A percentile compares a stretch with the other conserved stretches of the same genome.
These are phyloP conservation scores for Lamprotornis superbus DNA, from an alignment of 2,113 vertebrate species.

Conservation along the genomic window DNA sequence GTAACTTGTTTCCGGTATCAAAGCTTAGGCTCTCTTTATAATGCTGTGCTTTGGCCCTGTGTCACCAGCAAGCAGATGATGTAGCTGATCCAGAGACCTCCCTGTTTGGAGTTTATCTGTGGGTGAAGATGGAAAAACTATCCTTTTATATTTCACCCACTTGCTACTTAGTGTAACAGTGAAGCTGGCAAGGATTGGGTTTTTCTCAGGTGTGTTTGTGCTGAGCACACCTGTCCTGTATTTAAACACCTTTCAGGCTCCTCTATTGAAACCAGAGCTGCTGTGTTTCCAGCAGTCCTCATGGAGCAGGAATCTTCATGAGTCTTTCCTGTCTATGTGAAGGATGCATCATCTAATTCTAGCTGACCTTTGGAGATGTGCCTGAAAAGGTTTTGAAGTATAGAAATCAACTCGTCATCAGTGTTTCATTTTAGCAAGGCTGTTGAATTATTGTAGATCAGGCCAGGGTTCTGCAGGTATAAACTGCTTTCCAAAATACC, in stretches of 20 bases:
- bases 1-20: neutral
- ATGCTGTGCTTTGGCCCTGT: neutral
- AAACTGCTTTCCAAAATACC: neutral
- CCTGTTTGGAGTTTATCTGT: neutral
- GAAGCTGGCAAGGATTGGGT: neutral
- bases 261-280: neutral
- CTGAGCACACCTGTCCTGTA: constrained; percentile 7
- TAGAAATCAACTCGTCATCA: neutral
- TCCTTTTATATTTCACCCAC: neutral
- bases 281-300: neutral
- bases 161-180: neutral
- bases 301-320: neutral
- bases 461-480: neutral
- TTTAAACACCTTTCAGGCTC: neutral
- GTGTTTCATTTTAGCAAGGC: constrained; percentile 20
- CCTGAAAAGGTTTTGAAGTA: neutral
- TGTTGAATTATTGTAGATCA: neutral
- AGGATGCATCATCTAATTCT: neutral
- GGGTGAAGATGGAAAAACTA: neutral
- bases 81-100: neutral
- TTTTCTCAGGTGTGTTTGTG: neutral
- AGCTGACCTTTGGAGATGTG: neutral
- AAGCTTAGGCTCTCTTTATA: neutral
- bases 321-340: neutral
- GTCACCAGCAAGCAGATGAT: neutral